Percentiles rank a stretch among this genome's conserved stretches.
These are phyloP conservation scores for Hanleya hanleyi DNA, from an alignment of 2,888 invertebrate genomes.

Conservation along the genomic window DNA sequence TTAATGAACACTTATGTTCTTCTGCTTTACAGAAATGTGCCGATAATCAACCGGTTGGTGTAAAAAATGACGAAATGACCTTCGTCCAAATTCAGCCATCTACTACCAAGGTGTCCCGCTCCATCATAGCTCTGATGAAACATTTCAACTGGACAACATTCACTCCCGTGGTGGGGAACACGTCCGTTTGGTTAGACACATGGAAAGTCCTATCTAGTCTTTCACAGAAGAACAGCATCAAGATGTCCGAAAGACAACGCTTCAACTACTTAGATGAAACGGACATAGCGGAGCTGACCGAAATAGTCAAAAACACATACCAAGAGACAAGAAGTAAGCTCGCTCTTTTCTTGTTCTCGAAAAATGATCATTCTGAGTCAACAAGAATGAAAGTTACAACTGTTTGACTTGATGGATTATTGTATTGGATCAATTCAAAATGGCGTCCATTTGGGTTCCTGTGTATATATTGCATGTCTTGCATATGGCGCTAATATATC, in stretches of 20 bases:
- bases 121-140: slow-evolving; percentile 86
- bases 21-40: slow-evolving; percentile 91
- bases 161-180: slow-evolving; percentile 83
- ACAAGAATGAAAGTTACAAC: too few species aligned
- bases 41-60: slow-evolving; percentile 81
- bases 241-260: neutral
- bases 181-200: slow-evolving; percentile 64
- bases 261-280: neutral
- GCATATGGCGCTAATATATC: too few species aligned
- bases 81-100: slow-evolving; percentile 92
- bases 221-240: neutral
- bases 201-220: slow-evolving; percentile 82
- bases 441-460: too few species aligned
- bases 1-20: too few species aligned
- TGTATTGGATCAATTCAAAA: too few species aligned
- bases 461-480: too few species aligned
- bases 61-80: slow-evolving; percentile 75
- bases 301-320: slow-evolving; percentile 4
- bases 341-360: too few species aligned
- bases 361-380: too few species aligned
- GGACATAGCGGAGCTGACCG: neutral
- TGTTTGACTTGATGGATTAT: too few species aligned
- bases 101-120: slow-evolving; percentile 93
- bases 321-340: slow-evolving; percentile 1
- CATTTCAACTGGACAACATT: slow-evolving; percentile 92